These are phyloP conservation scores for Apodemus agrarius DNA, from an alignment of 2,797 vertebrate genomes.

Conservation along the genomic window DNA sequence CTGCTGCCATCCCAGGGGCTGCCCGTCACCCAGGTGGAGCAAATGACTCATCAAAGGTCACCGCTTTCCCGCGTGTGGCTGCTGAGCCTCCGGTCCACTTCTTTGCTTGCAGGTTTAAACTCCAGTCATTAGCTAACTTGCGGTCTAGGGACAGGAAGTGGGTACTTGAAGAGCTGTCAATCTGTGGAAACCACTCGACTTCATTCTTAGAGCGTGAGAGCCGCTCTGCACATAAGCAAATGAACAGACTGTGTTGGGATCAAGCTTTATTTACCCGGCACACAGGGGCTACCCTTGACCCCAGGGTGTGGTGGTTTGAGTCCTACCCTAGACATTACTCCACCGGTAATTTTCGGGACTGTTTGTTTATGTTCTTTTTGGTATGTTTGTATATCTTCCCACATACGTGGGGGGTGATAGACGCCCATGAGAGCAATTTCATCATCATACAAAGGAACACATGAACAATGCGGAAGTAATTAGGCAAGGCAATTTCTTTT, in stretches of 20 bases:
- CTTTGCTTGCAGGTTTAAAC: not conserved
- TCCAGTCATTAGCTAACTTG: not conserved
- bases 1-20: not conserved
- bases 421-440: not conserved
- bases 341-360: accelerated
- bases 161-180: not conserved
- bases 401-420: not conserved
- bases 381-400: no score
- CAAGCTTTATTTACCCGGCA: not conserved
- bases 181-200: not conserved
- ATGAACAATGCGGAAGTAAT: not conserved
- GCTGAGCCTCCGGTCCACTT: not conserved
- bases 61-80: not conserved
- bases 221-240: not conserved
- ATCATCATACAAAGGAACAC: not conserved
- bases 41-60: not conserved
- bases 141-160: not conserved
- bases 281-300: no score
- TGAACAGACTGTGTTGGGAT: not conserved
- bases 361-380: not conserved
- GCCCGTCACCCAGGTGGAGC: not conserved
- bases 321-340: not conserved
- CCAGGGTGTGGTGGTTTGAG: not conserved
- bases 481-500: not conserved
- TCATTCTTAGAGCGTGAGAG: not conserved